These are phyloP conservation scores for Brachirus orientalis DNA, from an alignment of 2,113 vertebrate species.

Conservation along the genomic window DNA sequence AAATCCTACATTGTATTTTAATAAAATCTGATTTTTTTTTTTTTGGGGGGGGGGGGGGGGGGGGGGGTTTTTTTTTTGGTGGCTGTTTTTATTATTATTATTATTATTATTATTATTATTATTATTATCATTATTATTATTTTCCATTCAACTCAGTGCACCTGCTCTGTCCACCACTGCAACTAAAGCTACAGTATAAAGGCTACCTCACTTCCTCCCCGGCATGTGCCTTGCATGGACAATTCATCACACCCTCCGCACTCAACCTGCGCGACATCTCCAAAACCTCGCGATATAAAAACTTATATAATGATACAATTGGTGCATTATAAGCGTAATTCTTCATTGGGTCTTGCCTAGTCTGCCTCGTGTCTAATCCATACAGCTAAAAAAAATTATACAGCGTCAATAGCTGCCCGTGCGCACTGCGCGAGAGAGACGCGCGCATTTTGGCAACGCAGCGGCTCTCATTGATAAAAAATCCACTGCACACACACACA, in stretches of 20 bases:
- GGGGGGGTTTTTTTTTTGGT: too few species aligned
- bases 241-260: conserved; percentile 42
- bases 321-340: conserved; percentile 5
- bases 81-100: too few species aligned
- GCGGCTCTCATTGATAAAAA: conserved; percentile 83
- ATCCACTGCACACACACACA: conserved; percentile 45
- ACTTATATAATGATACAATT: neutral
- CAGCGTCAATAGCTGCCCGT: conserved; percentile 22
- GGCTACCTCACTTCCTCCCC: conserved; percentile 37
- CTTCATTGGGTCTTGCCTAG: neutral
- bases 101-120: too few species aligned
- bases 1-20: too few species aligned
- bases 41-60: too few species aligned
- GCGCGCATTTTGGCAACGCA: conserved; percentile 57
- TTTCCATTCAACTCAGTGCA: too few species aligned
- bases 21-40: too few species aligned
- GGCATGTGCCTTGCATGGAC: conserved; percentile 51
- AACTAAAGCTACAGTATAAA: conserved; percentile 54
- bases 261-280: conserved; percentile 28
- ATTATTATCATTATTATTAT: too few species aligned
- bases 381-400: conserved; percentile 47
- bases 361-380: neutral
- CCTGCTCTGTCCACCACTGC: too few species aligned
- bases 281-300: neutral
- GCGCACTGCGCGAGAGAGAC: conserved; percentile 22